Evolutionary conservation across 1,140 invertebrate genomes (phyloP).

Genomic region (Catajapyx aquilonaris): DNA sequence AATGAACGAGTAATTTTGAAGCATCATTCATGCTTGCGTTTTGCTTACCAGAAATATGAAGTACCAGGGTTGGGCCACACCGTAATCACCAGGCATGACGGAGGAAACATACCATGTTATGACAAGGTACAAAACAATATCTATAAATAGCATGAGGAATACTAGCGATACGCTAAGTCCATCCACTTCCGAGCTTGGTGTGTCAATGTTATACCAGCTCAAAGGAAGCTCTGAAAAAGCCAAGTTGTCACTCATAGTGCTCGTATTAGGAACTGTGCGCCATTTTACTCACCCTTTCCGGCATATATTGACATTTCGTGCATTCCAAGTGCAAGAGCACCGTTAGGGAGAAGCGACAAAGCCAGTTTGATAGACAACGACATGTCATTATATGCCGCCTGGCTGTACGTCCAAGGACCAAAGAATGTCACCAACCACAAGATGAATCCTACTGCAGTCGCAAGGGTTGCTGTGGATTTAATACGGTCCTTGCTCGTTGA

Average conservation of each 20-base stretch:
- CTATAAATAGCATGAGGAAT: conserved; percentile 20
- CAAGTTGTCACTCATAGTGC: no score
- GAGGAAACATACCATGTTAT: conserved; percentile 41
- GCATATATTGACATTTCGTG: neutral
- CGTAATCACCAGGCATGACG: conserved; percentile 45
- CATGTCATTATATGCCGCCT: neutral
- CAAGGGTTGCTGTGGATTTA: no score
- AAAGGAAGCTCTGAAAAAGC: neutral
- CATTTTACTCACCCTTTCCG: neutral
- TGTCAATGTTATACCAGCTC: neutral
- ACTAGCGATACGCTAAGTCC: conserved; percentile 22
- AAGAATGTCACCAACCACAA: neutral
- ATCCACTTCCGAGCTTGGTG: conserved; percentile 17
- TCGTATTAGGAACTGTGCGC: no score
- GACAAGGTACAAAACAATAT: conserved; percentile 19
- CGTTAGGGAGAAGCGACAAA: neutral
- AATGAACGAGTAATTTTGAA: no score
- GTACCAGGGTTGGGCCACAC: conserved; percentile 48
- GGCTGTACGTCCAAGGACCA: neutral
- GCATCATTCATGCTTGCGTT: conserved; percentile 4
- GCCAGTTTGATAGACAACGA: neutral
- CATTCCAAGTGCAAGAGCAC: neutral
- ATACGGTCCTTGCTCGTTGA: no score
- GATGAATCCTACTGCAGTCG: no score
- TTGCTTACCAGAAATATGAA: conserved; percentile 36